A percentile compares a stretch with the other conserved stretches of the same genome.
These are phyloP conservation scores for Drosophila tanythrix DNA, from an alignment of 2,888 invertebrate genomes.

Conservation along the genomic window DNA sequence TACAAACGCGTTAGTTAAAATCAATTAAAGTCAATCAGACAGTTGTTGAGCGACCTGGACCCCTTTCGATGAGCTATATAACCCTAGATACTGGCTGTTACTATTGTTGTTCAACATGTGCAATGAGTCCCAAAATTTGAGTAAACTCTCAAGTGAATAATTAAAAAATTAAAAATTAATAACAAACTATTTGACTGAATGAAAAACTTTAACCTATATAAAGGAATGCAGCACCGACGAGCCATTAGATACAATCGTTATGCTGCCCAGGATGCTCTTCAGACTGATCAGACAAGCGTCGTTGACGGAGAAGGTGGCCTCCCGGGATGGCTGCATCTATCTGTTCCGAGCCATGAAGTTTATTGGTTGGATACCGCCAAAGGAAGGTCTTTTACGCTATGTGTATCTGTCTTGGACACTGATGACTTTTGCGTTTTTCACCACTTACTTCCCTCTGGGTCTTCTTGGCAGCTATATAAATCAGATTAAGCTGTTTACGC, in stretches of 20 bases:
- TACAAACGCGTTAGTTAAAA: conserved; percentile 23
- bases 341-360: conserved; percentile 60
- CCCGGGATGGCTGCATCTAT: conserved; percentile 61
- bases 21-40: conserved; percentile 39
- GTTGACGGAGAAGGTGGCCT: conserved; percentile 39
- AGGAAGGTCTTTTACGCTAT: conserved; percentile 45
- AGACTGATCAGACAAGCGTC: conserved; percentile 52
- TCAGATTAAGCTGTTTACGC: conserved; percentile 57
- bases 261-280: conserved; percentile 52
- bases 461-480: conserved; percentile 63
- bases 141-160: conserved; percentile 65
- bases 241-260: conserved; percentile 4
- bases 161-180: conserved; percentile 48
- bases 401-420: conserved; percentile 57
- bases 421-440: conserved; percentile 42
- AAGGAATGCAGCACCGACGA: conserved; percentile 4
- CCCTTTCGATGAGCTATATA: too few species aligned
- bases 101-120: too few species aligned
- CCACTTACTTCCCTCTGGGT: conserved; percentile 56
- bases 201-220: conserved; percentile 58
- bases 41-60: background rate
- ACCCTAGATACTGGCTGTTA: too few species aligned
- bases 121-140: too few species aligned
- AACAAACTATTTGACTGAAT: conserved; percentile 51
- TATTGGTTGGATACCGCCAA: conserved; percentile 63